Percentiles rank a stretch among this genome's conserved stretches.
These are phyloP conservation scores for Nymphalis c-album DNA, from an alignment of 2,888 invertebrate genomes.

Conservation along the genomic window DNA sequence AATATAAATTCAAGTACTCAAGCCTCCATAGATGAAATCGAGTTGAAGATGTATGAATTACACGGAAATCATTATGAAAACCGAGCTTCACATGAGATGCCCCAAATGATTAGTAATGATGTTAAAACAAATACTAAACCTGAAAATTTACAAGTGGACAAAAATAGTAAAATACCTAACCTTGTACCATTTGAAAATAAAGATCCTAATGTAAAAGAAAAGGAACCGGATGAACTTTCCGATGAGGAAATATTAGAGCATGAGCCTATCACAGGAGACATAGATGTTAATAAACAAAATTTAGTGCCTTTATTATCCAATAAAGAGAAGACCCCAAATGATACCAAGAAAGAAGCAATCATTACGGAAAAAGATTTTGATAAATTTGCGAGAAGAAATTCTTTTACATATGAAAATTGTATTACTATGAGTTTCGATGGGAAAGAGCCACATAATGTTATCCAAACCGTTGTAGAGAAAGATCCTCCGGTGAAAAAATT, in stretches of 20 bases:
- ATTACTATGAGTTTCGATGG: slow-evolving; percentile 65
- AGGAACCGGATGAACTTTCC: slow-evolving; percentile 42
- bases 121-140: slow-evolving; percentile 47
- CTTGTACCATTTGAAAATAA: slow-evolving; percentile 54
- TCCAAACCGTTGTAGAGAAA: slow-evolving; percentile 62
- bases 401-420: slow-evolving; percentile 68
- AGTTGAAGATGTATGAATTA: slow-evolving; percentile 76
- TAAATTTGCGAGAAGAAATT: slow-evolving; percentile 73
- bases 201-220: slow-evolving; percentile 42
- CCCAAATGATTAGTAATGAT: slow-evolving; percentile 49
- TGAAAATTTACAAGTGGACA: slow-evolving; percentile 47
- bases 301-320: slow-evolving; percentile 33
- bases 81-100: slow-evolving; percentile 62
- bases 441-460: slow-evolving; percentile 61
- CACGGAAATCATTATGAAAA: slow-evolving; percentile 72
- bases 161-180: slow-evolving; percentile 53
- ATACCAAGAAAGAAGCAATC: slow-evolving; percentile 58
- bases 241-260: slow-evolving; percentile 53
- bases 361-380: slow-evolving; percentile 78
- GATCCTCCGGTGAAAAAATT: slow-evolving; percentile 53
- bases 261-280: slow-evolving; percentile 52
- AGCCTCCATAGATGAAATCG: slow-evolving; percentile 63
- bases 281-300: slow-evolving; percentile 39
- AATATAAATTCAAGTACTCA: slow-evolving; percentile 43
- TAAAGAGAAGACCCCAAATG: slow-evolving; percentile 56